Conservation (phyloP, 2,797 vertebrate genomes). For the Poeciliopsis paucimaculata region DNA sequence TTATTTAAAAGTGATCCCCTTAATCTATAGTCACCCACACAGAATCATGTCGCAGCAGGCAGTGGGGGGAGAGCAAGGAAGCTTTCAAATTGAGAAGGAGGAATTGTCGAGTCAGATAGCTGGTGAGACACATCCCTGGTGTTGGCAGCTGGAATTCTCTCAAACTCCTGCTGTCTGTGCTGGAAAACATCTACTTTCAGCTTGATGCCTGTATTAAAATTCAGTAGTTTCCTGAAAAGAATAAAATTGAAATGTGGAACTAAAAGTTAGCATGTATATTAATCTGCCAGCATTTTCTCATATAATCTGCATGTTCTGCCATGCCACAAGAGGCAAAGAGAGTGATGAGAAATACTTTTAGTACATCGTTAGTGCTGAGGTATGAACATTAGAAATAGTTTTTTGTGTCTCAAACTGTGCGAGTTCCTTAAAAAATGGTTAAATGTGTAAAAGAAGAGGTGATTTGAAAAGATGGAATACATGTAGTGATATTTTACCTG, state of each 20-base stretch:
- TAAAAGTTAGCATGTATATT: neutral
- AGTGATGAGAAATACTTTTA: neutral
- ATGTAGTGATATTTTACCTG: neutral
- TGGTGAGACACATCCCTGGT: neutral
- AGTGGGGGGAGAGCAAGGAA: neutral
- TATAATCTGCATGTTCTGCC: neutral
- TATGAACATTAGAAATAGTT: neutral
- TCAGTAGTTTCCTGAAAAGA: neutral
- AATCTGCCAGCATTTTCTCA: neutral
- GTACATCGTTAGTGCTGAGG: neutral
- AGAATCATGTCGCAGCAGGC: neutral
- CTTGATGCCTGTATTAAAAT: neutral
- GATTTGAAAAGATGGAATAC: neutral
- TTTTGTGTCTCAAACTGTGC: neutral
- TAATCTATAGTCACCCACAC: slow-evolving; percentile 7
- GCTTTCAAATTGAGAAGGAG: slow-evolving; percentile 2
- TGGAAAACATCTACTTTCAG: neutral
- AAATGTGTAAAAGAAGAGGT: neutral
- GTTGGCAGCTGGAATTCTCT: slow-evolving; percentile 5
- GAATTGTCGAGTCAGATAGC: neutral
- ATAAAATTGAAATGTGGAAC: neutral
- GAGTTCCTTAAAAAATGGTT: neutral
- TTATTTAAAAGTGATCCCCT: slow-evolving; percentile 10
- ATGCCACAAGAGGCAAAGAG: neutral
- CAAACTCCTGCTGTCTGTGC: slow-evolving; percentile 1